A percentile compares a stretch with the other conserved stretches of the same genome.
Evolutionary conservation across 1,140 invertebrate genomes (phyloP).

Genomic region (Planococcus citri): DNA sequence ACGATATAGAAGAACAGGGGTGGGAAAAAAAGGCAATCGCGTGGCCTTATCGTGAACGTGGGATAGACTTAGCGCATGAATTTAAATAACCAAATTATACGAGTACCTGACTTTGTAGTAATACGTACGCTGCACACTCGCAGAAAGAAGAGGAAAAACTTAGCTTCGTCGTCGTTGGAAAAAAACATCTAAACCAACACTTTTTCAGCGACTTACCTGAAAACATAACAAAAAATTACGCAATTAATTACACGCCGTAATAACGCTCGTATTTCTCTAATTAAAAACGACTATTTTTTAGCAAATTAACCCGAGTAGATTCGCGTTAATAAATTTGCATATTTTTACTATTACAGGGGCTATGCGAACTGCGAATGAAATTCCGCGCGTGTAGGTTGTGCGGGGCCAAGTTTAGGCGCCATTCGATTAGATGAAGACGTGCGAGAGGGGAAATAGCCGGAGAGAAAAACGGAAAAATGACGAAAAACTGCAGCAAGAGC

Average conservation of each 20-base stretch:
- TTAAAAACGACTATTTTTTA: background rate
- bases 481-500: no score
- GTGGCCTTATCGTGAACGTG: background rate
- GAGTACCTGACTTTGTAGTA: background rate
- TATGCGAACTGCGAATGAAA: no score
- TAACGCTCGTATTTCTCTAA: background rate
- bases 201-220: background rate
- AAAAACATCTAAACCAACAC: background rate
- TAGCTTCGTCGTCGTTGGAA: background rate
- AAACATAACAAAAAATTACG: background rate
- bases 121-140: no score
- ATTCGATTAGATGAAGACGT: no score
- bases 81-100: conserved; percentile 8
- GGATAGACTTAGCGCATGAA: background rate
- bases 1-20: no score
- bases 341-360: background rate
- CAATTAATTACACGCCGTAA: background rate
- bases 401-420: no score
- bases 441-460: no score
- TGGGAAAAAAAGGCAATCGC: background rate
- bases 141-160: no score
- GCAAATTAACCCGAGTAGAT: background rate
- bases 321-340: conserved; percentile 1
- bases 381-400: no score
- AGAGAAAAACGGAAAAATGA: no score